Conservation (phyloP, 92 coral and sea anemone genomes). For the Phenganax subtilis region DNA sequence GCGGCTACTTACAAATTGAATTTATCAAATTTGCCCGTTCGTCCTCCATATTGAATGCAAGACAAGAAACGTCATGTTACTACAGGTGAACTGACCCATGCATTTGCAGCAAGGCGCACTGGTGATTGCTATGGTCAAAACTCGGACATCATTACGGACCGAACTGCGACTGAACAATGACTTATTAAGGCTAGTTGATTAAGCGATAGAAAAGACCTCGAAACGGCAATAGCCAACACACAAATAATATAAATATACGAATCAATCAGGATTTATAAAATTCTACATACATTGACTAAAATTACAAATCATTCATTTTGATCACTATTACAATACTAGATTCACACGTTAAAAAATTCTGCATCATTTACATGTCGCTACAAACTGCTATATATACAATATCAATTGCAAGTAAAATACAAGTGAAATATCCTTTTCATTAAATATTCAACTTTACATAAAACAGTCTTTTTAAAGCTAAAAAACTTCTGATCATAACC, state of each 20-base stretch:
- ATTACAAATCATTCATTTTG: slow-evolving; percentile 33
- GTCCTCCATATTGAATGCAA: slow-evolving; percentile 81
- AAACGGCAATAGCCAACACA: not conserved
- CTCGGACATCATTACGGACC: too few species aligned
- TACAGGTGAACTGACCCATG: not conserved
- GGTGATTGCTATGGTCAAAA: too few species aligned
- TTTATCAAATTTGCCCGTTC: slow-evolving; percentile 76
- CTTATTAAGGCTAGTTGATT: too few species aligned
- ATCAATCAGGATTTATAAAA: not conserved
- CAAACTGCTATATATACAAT: slow-evolving; percentile 42
- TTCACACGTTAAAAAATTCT: slow-evolving; percentile 23
- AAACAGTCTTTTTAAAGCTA: slow-evolving; percentile 15
- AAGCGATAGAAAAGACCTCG: not conserved
- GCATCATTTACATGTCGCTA: slow-evolving; percentile 27
- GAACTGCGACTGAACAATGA: too few species aligned
- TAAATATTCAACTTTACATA: slow-evolving; percentile 27
- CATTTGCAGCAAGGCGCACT: not conserved
- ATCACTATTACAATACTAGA: slow-evolving; percentile 22
- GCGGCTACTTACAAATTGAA: slow-evolving; percentile 76
- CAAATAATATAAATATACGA: not conserved
- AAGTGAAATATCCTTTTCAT: slow-evolving; percentile 29
- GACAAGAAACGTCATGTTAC: not conserved
- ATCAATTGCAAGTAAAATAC: slow-evolving; percentile 31
- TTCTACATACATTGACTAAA: slow-evolving; percentile 2
- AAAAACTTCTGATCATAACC: not conserved